Conservation (phyloP, 1,140 invertebrate species). For the Chionoecetes opilio region DNA sequence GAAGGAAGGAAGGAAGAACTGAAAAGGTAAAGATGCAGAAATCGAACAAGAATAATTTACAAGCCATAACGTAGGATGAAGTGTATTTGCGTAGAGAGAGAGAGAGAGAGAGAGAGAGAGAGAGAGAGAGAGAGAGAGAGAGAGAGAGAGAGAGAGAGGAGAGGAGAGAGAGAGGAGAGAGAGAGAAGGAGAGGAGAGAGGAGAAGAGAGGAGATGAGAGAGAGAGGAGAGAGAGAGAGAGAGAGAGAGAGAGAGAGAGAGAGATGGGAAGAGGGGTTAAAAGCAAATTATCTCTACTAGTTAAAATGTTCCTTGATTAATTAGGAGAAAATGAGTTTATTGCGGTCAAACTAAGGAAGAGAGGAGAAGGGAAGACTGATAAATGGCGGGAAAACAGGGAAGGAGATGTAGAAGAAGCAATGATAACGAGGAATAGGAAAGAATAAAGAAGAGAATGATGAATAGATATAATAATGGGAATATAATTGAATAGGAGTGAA, state of each 20-base stretch:
- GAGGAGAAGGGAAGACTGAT: too few species aligned
- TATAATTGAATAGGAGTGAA: too few species aligned
- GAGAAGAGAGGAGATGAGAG: neutral
- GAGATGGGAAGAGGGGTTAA: neutral
- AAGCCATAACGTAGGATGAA: neutral
- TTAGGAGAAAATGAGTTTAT: too few species aligned
- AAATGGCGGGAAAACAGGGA: too few species aligned
- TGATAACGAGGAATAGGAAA: too few species aligned
- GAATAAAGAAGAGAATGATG: too few species aligned
- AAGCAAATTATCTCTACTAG: neutral
- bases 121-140: conserved; percentile 25
- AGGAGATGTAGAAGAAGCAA: neutral
- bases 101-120: neutral
- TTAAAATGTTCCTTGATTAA: neutral
- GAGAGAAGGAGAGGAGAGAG: neutral
- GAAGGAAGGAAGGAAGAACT: neutral
- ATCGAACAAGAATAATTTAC: neutral
- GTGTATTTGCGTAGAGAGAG: neutral
- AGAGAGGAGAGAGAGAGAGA: conserved; percentile 29
- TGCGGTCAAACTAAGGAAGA: too few species aligned
- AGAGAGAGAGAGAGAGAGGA: conserved; percentile 1
- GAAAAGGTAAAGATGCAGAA: conserved; percentile 27
- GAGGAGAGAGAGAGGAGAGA: neutral
- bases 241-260: conserved; percentile 62
- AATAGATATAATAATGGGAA: too few species aligned